phyloP scores from a whole-genome alignment of 2,113 vertebrate species.

The Neolamprologus modestus region DNA sequence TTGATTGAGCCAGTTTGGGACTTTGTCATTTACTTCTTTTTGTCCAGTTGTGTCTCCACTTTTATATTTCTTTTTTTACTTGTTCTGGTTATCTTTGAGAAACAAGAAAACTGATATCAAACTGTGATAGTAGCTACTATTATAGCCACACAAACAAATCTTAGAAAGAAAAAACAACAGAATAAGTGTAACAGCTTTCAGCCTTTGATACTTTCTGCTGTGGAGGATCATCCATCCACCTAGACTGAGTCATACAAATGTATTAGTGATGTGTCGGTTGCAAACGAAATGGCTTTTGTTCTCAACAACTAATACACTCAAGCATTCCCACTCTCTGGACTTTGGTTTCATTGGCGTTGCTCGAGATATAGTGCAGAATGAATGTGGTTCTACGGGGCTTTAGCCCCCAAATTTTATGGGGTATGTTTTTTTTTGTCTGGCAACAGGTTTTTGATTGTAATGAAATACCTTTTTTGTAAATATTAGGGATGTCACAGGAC shows the following conservation, averaged over 20 bases:
- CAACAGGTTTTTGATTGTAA: neutral
- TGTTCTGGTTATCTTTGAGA: neutral
- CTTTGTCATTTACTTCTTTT: neutral
- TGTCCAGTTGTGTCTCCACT: neutral
- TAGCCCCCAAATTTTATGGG: neutral
- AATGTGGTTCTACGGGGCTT: neutral
- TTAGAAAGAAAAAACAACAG: neutral
- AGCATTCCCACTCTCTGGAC: neutral
- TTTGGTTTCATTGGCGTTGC: neutral
- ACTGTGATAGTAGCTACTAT: neutral
- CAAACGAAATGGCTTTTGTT: neutral
- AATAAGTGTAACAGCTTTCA: neutral
- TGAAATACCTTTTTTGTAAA: neutral
- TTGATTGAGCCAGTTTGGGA: neutral
- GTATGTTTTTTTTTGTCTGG: neutral
- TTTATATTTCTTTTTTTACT: neutral
- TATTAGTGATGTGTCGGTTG: neutral
- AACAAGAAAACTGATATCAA: neutral
- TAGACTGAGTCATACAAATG: neutral
- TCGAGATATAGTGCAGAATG: neutral
- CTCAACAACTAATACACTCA: neutral
- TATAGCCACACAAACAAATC: neutral
- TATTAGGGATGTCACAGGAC: neutral
- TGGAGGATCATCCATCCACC: neutral
- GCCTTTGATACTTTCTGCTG: neutral